Percentiles rank a stretch among this genome's conserved stretches.
Evolutionary conservation across 2,797 vertebrate genomes (phyloP).

Genomic region (Acipenser oxyrinchus): DNA sequence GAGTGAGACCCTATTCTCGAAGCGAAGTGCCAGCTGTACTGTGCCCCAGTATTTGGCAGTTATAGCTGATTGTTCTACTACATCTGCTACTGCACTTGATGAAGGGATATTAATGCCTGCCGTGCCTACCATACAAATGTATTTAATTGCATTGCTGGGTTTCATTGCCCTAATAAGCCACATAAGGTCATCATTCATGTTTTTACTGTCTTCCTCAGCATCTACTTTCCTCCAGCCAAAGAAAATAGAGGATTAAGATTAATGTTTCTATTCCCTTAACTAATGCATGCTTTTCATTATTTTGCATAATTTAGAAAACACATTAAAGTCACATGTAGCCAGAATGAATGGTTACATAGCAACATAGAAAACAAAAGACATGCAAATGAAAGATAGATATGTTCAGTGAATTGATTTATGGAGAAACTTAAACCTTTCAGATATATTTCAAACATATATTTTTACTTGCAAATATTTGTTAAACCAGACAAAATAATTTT

Average conservation of each 20-base stretch:
- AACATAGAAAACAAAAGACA: conserved; percentile 1
- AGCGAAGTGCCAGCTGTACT: conserved; percentile 4
- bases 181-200: not conserved
- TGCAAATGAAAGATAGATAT: no score
- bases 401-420: no score
- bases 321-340: not conserved
- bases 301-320: conserved; percentile 8
- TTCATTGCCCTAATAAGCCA: not conserved
- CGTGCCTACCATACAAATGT: not conserved
- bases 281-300: conserved; percentile 4
- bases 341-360: not conserved
- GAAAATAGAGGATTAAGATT: not conserved
- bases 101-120: not conserved
- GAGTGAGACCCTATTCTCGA: not conserved
- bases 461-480: no score
- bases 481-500: no score
- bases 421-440: no score
- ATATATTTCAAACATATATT: no score
- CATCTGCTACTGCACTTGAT: conserved; percentile 3
- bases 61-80: not conserved
- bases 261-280: not conserved
- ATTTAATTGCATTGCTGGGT: not conserved
- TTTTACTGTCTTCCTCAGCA: not conserved
- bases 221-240: not conserved
- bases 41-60: not conserved